Evolutionary conservation across 2,888 invertebrate species (phyloP), one percentile per base, ranked within the genome.

Genomic region (Nemurella pictetii): DNA sequence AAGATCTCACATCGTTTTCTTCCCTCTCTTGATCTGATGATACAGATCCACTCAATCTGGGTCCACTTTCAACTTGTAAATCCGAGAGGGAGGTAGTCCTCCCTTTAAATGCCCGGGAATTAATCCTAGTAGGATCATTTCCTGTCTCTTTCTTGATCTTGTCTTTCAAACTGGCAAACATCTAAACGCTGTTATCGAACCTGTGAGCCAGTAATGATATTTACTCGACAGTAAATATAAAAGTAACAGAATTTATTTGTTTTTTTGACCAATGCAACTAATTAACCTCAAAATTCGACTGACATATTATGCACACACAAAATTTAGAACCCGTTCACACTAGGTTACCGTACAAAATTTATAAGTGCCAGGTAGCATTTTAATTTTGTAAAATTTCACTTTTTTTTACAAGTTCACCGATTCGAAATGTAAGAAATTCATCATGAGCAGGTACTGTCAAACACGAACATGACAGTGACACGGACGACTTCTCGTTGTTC

Each of bases 61-160:
- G 20, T 55, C 20, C 20, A 20, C 20, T 7, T 55, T 55, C 55
- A 55, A 55, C 55, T 55, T 55, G 55, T 55, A 55, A 55, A 55
- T 55, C 55, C 2, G 55, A 55, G 55, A 55, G 20, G 20, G 55
- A 55, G 55, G 55, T 20, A 55, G 55, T 55, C 12, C 55, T 12
- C 55, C 55, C 55, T 20, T 55, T 55, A 20, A 55, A 55, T 4
- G 28, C 28, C 0, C 75, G 26, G 1, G 30, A 5, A 2, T 12
- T 78, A 30, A 78, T 78, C 30, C 78, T 78, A 87, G 93, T 92
- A 80, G 96, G 92, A 90, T 96, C 96, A 89, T 94, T 95, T 83
- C 96, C 96, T 87, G 96, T 96, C 92, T 97, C 97, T 90, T 96
- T 96, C 88, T 95, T 95, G 88, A 97, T 96, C 92, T 96, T 96